Evolutionary conservation across 2,113 vertebrate species (phyloP), one percentile per base, ranked within the genome.

Genomic region (Furnarius figulus): DNA sequence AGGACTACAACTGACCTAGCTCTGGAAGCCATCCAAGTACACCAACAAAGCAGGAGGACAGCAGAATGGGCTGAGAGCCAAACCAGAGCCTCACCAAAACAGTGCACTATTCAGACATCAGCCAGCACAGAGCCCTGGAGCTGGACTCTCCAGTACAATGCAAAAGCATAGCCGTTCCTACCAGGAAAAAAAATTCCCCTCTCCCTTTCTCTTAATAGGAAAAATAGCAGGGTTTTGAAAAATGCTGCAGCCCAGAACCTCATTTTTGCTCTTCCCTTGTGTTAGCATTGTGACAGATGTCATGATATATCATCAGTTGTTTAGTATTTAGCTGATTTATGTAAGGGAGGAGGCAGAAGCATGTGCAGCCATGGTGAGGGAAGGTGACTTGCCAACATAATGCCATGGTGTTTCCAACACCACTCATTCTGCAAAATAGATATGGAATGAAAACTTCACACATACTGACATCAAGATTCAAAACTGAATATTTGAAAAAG

Each of bases 11-110:
- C 46, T 71, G 66, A 67, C 56, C 50, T 46, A 87, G 65, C 47
- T 62, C 61, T 91, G 87, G 91, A 95, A 84, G 76, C 46, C 46
- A 62, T 78, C 80, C 93, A 90, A 94, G 63, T 31, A 71, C 37
- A 71, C 46, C 59, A 89, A 66, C 63, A 84, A 80, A 92, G 77
- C 67, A 84, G 46, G 63, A 74, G 10, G 58, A 86, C 37, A 90
- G 76, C 13, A 92, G 42, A 6, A 89, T 0, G 8, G 76, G 95
- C 76, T 19, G 85, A 70, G 19, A 72, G 71, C 94, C 92, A 95
- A 91, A 35, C 44, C 65, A 93, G 47, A 78, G 71, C 19, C 6
- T 62, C 40, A 5, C 63, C 88, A 90, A 78, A 91, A 89, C 93
- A 94, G 85, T 87, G 81, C 82, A 15, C 23, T 19, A 89, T 89